Base-by-base conservation (phyloP, 2,113 vertebrate genomes). In the Onychorhynchus coronatus region DNA sequence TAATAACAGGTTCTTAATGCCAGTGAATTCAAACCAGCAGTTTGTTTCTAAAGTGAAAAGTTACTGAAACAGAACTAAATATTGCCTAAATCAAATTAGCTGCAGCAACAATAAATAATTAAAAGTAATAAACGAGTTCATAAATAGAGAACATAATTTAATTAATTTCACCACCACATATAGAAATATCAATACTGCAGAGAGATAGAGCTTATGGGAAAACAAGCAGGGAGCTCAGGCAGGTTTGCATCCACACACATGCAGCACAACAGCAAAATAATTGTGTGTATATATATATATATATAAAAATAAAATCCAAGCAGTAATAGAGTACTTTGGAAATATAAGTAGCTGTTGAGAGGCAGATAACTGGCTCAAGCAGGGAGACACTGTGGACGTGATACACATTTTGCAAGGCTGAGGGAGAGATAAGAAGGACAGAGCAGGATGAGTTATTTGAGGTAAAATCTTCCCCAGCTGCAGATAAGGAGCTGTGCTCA, bases 61-160 rank as follows among this genome's bases (percentile, higher is more conserved):
- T 79, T 89, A 95, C 88, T 91, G 93, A 94, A 94, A 95, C 76
- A 94, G 83, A 96, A 96, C 84, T 81, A 94, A 94, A 93, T 58
- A 81, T 85, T 82, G 83, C 79, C 83, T 41, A 56, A 81, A 93
- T 91, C 76, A 92, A 92, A 91, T 86, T 30, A 94, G 76, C 80
- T 68, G 80, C 73, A 62, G 42, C 22, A n/a, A 70, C 82, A 84
- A 81, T 93, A 88, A 96, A 94, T 93, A 95, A 93, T 93, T 90
- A 80, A 94, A 94, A 94, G 88, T 58, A 75, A 91, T 79, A 91
- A 89, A 78, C 22, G 33, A 65, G 83, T 79, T 93, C 82, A 78
- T 72, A 96, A 92, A 89, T 12, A 81, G 47, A 75, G 72, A 84
- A 86, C 79, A 74, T 90, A 76, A 93, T 92, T 91, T 50, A 83